Percentiles rank a stretch among this genome's conserved stretches.
Evolutionary conservation across 2,888 invertebrate genomes (phyloP).

Genomic region (Microctonus aethiopoides): DNA sequence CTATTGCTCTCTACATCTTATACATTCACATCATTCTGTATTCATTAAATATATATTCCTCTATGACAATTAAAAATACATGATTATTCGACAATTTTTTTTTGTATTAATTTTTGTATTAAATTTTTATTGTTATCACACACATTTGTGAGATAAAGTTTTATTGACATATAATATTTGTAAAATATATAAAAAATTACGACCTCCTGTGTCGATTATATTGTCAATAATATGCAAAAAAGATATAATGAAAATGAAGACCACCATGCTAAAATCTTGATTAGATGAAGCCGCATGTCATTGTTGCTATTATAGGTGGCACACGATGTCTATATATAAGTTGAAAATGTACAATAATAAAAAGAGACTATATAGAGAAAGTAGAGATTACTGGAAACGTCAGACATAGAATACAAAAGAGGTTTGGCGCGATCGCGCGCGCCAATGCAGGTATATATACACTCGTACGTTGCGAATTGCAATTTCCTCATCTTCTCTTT

Average conservation of each 20-base stretch:
- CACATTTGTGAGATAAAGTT: too few relatives aligned
- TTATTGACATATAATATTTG: too few relatives aligned
- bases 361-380: not conserved
- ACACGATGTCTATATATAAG: conserved; percentile 6
- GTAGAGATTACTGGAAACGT: not conserved
- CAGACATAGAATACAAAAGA: conserved; percentile 5
- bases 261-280: conserved; percentile 18
- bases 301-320: conserved; percentile 16
- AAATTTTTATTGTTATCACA: too few relatives aligned
- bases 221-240: not conserved
- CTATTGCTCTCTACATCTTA: not conserved
- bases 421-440: conserved; percentile 8
- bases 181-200: too few relatives aligned
- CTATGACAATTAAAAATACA: too few relatives aligned
- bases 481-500: not conserved
- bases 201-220: not conserved
- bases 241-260: conserved; percentile 13
- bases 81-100: conserved; percentile 10
- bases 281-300: not conserved
- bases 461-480: not conserved
- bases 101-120: not conserved
- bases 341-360: conserved; percentile 11
- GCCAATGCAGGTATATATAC: not conserved
- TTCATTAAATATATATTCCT: too few relatives aligned
- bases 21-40: not conserved